Conservation (phyloP, 2,888 invertebrate species). For the Drosophila lutescens region DNA sequence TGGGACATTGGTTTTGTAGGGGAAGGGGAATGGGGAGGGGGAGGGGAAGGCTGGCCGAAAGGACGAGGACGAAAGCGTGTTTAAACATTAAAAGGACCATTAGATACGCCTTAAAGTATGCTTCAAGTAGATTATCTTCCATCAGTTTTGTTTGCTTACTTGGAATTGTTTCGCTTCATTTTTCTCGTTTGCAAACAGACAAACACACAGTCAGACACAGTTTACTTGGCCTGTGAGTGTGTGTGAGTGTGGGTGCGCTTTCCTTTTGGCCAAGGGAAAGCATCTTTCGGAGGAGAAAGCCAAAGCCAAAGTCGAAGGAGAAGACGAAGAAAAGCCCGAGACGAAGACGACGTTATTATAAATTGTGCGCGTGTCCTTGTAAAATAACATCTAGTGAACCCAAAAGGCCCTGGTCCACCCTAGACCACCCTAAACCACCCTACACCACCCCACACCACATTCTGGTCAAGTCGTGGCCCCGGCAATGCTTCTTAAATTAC, state of each 20-base stretch:
- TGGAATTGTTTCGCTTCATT: slow-evolving; percentile 80
- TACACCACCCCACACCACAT: slow-evolving; percentile 3
- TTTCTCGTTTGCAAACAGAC: slow-evolving; percentile 74
- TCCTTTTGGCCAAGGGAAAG: slow-evolving; percentile 32
- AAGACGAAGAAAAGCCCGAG: slow-evolving; percentile 22
- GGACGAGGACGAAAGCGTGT: slow-evolving; percentile 78
- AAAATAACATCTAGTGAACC: slow-evolving; percentile 76
- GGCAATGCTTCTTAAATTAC: slow-evolving; percentile 68
- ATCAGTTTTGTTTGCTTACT: slow-evolving; percentile 81
- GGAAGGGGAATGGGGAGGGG: neutral
- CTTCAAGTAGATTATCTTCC: slow-evolving; percentile 83
- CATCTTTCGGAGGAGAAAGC: slow-evolving; percentile 23
- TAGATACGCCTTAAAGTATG: slow-evolving; percentile 83
- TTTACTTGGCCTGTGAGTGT: slow-evolving; percentile 9
- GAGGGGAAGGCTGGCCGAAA: slow-evolving; percentile 5
- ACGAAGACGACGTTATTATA: slow-evolving; percentile 67
- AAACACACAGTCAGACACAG: slow-evolving; percentile 24
- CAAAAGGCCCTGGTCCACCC: slow-evolving; percentile 24
- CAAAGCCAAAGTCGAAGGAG: slow-evolving; percentile 18
- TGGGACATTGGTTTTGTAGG: slow-evolving; percentile 69
- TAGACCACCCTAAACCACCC: neutral
- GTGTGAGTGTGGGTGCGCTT: slow-evolving; percentile 43
- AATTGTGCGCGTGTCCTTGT: slow-evolving; percentile 80
- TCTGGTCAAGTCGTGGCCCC: slow-evolving; percentile 55
- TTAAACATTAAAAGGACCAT: slow-evolving; percentile 82